Evolutionary conservation across 1,140 invertebrate species (phyloP), one percentile per base, ranked within the genome.

Genomic region (Lepidostoma basale): DNA sequence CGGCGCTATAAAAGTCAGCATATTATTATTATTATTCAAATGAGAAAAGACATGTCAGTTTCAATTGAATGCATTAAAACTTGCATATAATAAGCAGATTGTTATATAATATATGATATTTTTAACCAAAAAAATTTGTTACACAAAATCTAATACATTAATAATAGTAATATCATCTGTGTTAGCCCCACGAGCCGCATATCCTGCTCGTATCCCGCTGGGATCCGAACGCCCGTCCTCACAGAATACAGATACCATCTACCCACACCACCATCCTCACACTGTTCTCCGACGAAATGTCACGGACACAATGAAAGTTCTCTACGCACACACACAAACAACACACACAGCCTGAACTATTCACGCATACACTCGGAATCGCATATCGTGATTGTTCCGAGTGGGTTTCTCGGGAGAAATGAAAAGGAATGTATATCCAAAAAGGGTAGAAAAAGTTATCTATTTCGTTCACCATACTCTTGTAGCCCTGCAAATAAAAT

Each of bases 171-270:
- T 12, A 33, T n/a, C n/a, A 18, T 49, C 22, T 49, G 9, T 20
- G 8, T 49, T 23, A 23, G 2, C n/a, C n/a, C n/a, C 20, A 14
- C 56, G 56, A 60, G 56, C 36, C 56, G 36, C 36, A 60, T 60
- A 60, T 60, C 56, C 56, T 60, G 56, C 56, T 56, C 56, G 20
- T 60, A 60, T 60, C 56, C 56, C 56, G 56, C 56, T 60, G 56
- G 56, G 56, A 60, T 42, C 56, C 23, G 26, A 42, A 26, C 49
- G 49, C 25, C 39, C 56, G 39, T 16, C 5, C 20, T 42, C 22
- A 60, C 39, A n/a, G 22, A 60, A 60, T 16, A 60, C 39, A n/a
- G 22, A 60, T 23, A 42, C 36, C 26, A 26, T 18, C 56, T 26
- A 28, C 56, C n/a, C 56, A 60, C 39, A 60, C 56, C n/a, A 14